phyloP scores from a whole-genome alignment of 2,888 invertebrate genomes.

The Parnassius orleans region DNA sequence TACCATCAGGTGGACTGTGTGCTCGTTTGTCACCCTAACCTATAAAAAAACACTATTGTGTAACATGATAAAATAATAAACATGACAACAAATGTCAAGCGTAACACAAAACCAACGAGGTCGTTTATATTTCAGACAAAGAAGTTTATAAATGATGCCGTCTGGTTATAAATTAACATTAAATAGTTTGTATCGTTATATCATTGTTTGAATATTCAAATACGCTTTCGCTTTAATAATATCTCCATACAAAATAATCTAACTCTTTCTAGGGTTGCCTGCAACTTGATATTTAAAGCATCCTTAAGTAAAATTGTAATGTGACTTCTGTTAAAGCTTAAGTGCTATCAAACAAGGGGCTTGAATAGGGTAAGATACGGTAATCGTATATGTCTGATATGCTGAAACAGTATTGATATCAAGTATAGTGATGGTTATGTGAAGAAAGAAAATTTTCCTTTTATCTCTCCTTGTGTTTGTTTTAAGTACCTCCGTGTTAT shows the following conservation, averaged over 20 bases:
- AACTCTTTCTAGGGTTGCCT: conserved; percentile 52
- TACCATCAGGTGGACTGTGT: no score
- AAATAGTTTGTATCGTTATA: conserved; percentile 16
- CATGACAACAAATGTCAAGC: conserved; percentile 7
- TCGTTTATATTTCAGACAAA: conserved; percentile 15
- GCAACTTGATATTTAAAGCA: conserved; percentile 67
- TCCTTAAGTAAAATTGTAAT: conserved; percentile 64
- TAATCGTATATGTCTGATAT: conserved; percentile 30
- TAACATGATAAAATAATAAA: conserved; percentile 10
- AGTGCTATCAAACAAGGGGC: conserved; percentile 50
- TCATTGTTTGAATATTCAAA: conserved; percentile 26
- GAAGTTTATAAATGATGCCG: conserved; percentile 12
- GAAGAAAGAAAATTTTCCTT: background rate
- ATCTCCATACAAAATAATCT: conserved; percentile 30
- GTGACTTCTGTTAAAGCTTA: conserved; percentile 50
- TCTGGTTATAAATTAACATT: conserved; percentile 21
- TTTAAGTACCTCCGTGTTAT: background rate
- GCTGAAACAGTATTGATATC: conserved; percentile 17
- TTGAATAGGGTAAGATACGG: conserved; percentile 26
- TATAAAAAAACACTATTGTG: conserved; percentile 6
- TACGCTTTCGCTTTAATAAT: conserved; percentile 36
- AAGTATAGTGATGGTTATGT: background rate
- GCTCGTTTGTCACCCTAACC: no score
- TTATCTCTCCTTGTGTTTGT: background rate
- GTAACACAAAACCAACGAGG: conserved; percentile 7